These are phyloP conservation scores for Marmota monax DNA, from an alignment of 2,113 vertebrate species.

Conservation along the genomic window DNA sequence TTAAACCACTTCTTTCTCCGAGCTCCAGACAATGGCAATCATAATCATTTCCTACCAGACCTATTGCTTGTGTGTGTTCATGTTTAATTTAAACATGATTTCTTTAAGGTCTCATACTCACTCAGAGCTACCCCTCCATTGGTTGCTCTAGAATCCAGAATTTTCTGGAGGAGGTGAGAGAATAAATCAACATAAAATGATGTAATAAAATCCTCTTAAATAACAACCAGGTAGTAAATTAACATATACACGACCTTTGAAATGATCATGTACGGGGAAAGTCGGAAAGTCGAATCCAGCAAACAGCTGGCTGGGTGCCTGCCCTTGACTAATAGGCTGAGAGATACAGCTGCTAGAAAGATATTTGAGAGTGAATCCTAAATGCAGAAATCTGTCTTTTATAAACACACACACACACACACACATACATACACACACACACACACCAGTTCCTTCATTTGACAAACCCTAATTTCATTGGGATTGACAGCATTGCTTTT, in stretches of 20 bases:
- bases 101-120: conserved; percentile 61
- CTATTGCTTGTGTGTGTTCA: conserved; percentile 40
- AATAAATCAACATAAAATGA: conserved; percentile 80
- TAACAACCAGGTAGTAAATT: conserved; percentile 81
- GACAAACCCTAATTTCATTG: conserved; percentile 79
- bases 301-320: conserved; percentile 70
- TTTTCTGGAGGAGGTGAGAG: conserved; percentile 61
- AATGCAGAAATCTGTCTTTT: conserved; percentile 72
- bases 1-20: conserved; percentile 46
- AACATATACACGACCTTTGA: conserved; percentile 78
- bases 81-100: conserved; percentile 76
- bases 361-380: conserved; percentile 58
- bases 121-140: conserved; percentile 30
- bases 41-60: conserved; percentile 51
- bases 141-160: conserved; percentile 51
- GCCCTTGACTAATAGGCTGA: conserved; percentile 65
- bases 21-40: conserved; percentile 55
- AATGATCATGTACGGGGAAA: conserved; percentile 67
- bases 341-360: conserved; percentile 54
- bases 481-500: conserved; percentile 75
- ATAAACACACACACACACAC: conserved; percentile 1
- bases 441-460: conserved; percentile 49
- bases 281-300: neutral
- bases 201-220: conserved; percentile 75
- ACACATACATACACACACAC: neutral